Percentiles rank a stretch among this genome's conserved stretches.
Conservation (phyloP, 2,113 vertebrate genomes). For the Oplegnathus fasciatus region DNA sequence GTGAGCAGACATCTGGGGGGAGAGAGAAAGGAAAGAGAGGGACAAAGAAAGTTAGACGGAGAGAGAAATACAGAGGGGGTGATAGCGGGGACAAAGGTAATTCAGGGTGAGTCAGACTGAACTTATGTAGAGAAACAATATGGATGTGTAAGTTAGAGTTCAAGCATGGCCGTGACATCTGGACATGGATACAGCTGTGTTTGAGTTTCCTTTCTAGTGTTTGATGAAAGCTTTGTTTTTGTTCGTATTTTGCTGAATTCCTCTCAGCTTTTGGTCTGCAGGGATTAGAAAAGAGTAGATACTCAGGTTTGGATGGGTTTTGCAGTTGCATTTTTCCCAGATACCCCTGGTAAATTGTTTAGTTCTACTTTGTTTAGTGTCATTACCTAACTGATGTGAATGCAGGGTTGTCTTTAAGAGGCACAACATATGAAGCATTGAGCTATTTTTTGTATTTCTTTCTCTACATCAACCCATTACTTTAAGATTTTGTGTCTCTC, state of each 20-base stretch:
- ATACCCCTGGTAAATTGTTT: not conserved
- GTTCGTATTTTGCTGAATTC: not conserved
- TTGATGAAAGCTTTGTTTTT: constrained; percentile 26
- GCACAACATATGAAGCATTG: not conserved
- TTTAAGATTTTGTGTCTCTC: not conserved
- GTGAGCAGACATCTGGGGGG: constrained; percentile 74
- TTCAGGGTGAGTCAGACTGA: constrained; percentile 55
- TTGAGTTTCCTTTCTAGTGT: constrained; percentile 38
- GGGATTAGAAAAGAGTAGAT: not conserved
- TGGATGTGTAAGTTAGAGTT: constrained; percentile 12
- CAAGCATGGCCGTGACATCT: constrained; percentile 17
- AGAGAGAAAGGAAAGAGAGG: constrained; percentile 17
- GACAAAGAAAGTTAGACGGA: constrained; percentile 44
- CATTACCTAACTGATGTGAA: constrained; percentile 1
- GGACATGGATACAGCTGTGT: constrained; percentile 48
- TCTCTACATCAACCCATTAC: not conserved
- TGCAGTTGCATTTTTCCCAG: not conserved
- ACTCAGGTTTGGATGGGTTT: not conserved
- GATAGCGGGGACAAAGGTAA: constrained; percentile 75
- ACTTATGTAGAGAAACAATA: constrained; percentile 22
- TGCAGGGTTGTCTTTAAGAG: not conserved
- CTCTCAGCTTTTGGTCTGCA: not conserved
- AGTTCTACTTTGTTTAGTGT: not conserved
- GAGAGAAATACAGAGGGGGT: constrained; percentile 51
- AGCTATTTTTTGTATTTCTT: not conserved